A percentile compares a stretch with the other conserved stretches of the same genome.
phyloP scores from a whole-genome alignment of 2,113 vertebrate genomes.

The Paratilapia polleni region DNA sequence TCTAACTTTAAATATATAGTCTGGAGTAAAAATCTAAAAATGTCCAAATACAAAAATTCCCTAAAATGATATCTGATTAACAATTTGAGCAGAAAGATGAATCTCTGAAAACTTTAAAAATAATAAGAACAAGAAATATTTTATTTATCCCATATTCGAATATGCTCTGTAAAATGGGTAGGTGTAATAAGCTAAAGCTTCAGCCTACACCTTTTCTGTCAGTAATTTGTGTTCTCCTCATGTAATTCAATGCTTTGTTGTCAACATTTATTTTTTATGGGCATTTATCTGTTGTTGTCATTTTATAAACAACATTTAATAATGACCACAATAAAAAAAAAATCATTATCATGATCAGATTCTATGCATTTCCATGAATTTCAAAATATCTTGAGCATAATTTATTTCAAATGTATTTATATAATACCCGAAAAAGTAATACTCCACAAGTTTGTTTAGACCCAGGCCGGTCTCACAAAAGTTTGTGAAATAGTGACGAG shows the following conservation, averaged over 20 bases:
- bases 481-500: no score
- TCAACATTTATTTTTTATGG: no score
- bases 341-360: neutral
- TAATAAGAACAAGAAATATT: neutral
- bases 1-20: neutral
- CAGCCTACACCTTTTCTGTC: no score
- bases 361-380: neutral
- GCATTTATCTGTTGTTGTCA: neutral
- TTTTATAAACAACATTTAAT: neutral
- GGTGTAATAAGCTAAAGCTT: neutral
- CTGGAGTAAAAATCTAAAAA: neutral
- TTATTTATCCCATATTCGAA: neutral
- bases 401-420: neutral
- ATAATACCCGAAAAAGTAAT: no score
- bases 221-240: neutral
- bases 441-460: no score
- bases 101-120: neutral
- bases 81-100: neutral
- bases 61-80: neutral
- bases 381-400: neutral
- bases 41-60: neutral
- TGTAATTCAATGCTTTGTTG: no score
- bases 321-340: neutral
- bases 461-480: no score
- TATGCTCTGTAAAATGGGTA: neutral